A percentile compares a stretch with the other conserved stretches of the same genome.
Evolutionary conservation across 2,113 vertebrate species (phyloP).

Genomic region (Anolis sagrei): DNA sequence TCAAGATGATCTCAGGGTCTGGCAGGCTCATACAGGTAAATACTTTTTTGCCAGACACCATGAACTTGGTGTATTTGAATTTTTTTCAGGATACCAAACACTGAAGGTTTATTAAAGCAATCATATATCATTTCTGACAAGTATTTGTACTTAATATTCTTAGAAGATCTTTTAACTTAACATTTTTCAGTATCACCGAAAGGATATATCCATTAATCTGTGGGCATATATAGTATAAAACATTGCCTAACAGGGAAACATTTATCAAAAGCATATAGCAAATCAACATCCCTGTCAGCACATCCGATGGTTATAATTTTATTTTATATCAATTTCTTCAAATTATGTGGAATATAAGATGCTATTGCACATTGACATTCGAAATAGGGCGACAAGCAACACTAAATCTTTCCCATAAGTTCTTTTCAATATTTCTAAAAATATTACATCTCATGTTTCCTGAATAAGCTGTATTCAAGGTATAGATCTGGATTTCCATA

Average conservation of each 20-base stretch:
- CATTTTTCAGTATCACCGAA: not conserved
- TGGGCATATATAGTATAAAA: not conserved
- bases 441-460: not conserved
- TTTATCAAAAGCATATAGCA: not conserved
- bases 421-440: not conserved
- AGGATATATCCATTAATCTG: not conserved
- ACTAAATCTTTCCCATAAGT: not conserved
- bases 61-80: constrained; percentile 1
- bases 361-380: not conserved
- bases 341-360: not conserved
- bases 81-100: constrained; percentile 36
- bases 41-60: not conserved
- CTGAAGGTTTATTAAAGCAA: constrained; percentile 41
- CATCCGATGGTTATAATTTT: not conserved
- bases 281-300: not conserved
- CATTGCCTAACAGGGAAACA: not conserved
- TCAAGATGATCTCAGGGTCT: no score
- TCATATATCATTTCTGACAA: constrained; percentile 32
- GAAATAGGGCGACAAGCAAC: not conserved
- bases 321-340: not conserved
- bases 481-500: no score
- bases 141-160: constrained; percentile 35
- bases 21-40: no score
- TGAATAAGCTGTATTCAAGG: not conserved
- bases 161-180: constrained; percentile 43